Base-by-base conservation (phyloP, 35 echinoderm and acorn worm genomes). In the Apostichopus japonicus region DNA sequence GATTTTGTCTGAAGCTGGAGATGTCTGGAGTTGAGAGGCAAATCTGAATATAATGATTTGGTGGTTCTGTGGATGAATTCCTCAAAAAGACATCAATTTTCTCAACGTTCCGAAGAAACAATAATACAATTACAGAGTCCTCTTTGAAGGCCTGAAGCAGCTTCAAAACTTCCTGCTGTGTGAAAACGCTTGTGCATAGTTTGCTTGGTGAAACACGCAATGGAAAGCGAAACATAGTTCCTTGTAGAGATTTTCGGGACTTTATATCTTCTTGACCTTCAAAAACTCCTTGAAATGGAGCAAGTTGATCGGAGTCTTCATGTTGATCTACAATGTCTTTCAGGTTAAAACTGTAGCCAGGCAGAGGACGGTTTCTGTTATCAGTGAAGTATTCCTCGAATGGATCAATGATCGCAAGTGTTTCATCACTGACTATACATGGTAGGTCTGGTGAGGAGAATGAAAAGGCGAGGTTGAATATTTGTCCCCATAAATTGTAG, bases 211-310 rank as follows among this genome's bases (percentile, higher is more conserved):
- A 25, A 59, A 51, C 86, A 7, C 96, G 80, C 51, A 98, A 80
- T 10, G 96, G 96, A 63, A 98, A 98, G 10, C 96, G 92, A 55
- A 95, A 98, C 33, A 98, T 9, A 10, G 96, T 94, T 72, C 96
- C 96, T 17, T 81, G 71, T 27, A 95, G 95, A 15, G 56, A 8
- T 65, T 94, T 57, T 8, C 54, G 58, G 22, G 77, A 24, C 77
- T 54, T 11, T 5, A 84, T 83, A 54, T 51, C n/a, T 54, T 93
- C n/a, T 77, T 75, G 24, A 6, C 24, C 79, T 53, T 23, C 24
- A 75, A 99, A 91, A 7, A 93, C 51, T 15, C 88, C 59, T 0
- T 23, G 77, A 77, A 92, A 99, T 11, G 97, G 95, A 23, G 79
- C 54, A 33, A 96, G 93, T 79, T 99, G 97, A 54, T 96, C 95